A percentile compares a stretch with the other conserved stretches of the same genome.
phyloP scores from a whole-genome alignment of 1,140 invertebrate genomes.

The Drosophila truncata region DNA sequence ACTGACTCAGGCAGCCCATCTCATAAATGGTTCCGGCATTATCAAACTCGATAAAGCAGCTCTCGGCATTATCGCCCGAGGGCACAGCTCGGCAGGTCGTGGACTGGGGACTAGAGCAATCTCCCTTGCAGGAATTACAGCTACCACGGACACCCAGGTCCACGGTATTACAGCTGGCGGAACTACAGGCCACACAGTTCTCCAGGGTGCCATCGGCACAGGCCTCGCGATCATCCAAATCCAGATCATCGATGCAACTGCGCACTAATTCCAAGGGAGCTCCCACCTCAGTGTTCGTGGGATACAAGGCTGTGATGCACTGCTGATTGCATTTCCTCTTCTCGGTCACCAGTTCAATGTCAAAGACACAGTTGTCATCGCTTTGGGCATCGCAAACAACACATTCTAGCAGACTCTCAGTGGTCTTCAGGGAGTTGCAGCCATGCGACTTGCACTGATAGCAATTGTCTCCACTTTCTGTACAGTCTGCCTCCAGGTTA shows the following conservation, averaged over 20 bases:
- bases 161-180: slow-evolving; percentile 53
- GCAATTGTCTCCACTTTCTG: slow-evolving; percentile 28
- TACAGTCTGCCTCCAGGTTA: slow-evolving; percentile 33
- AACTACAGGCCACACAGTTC: slow-evolving; percentile 60
- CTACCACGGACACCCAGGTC: slow-evolving; percentile 63
- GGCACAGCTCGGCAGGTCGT: slow-evolving; percentile 66
- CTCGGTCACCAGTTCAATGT: slow-evolving; percentile 49
- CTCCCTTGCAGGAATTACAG: slow-evolving; percentile 66
- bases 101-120: slow-evolving; percentile 54
- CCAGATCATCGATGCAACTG: slow-evolving; percentile 71
- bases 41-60: slow-evolving; percentile 71
- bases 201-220: slow-evolving; percentile 44
- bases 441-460: slow-evolving; percentile 72
- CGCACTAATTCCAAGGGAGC: slow-evolving; percentile 65
- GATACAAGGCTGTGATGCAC: slow-evolving; percentile 77
- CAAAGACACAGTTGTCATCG: slow-evolving; percentile 59
- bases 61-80: slow-evolving; percentile 39
- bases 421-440: slow-evolving; percentile 59
- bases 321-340: slow-evolving; percentile 56
- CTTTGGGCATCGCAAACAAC: slow-evolving; percentile 64
- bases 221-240: slow-evolving; percentile 60
- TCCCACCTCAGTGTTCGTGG: slow-evolving; percentile 49
- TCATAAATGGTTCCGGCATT: slow-evolving; percentile 36
- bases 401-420: slow-evolving; percentile 60
- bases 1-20: slow-evolving; percentile 72